Base-by-base conservation (phyloP, 2,888 invertebrate genomes). In the Tridacna gigas region DNA sequence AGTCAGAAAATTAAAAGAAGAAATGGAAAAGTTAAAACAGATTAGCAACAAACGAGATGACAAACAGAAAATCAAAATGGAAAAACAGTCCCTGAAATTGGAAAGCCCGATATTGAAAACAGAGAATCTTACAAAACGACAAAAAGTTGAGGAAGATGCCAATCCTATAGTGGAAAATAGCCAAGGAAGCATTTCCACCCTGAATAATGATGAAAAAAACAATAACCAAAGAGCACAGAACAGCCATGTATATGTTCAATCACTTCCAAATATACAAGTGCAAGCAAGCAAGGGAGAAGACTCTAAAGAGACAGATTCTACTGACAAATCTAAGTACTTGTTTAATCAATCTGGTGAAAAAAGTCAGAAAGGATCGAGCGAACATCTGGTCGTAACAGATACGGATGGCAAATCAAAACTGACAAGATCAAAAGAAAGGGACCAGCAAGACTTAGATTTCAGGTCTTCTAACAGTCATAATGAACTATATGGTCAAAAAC, bases 41-140 rank as follows among this genome's bases (percentile, higher is more conserved):
- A 71, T 81, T 15, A 82, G 81, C 48, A 82, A 79, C 73, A 84
- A 87, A 22, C 66, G 81, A 26, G 87, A 87, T 56, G 87, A 87
- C 56, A 87, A 87, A 56, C 87, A 87, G 71, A 87, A 84, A 69
- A 87, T 83, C 5, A 82, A 79, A 71, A 60, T 74, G n/a, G 84
- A 87, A 22, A 87, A 87, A 73, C 77, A 85, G 79, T 75, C 75
- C n/a, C 56, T 87, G 9, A 85, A 80, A 75, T 80, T 81, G 15
- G 85, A 84, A 77, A 87, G 85, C 77, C 74, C 82, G 20, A 84
- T 84, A 80, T 71, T 82, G 65, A 87, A 87, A 74, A 87, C 86
- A 47, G 86, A 87, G 7, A 87, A 87, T 61, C 74, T 87, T 22
- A 87, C 84, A 48, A 84, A 87, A 66, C 71, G 84, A 5, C 82